Evolutionary conservation across 1,140 invertebrate genomes (phyloP).

Genomic region (Cephus cinctus): DNA sequence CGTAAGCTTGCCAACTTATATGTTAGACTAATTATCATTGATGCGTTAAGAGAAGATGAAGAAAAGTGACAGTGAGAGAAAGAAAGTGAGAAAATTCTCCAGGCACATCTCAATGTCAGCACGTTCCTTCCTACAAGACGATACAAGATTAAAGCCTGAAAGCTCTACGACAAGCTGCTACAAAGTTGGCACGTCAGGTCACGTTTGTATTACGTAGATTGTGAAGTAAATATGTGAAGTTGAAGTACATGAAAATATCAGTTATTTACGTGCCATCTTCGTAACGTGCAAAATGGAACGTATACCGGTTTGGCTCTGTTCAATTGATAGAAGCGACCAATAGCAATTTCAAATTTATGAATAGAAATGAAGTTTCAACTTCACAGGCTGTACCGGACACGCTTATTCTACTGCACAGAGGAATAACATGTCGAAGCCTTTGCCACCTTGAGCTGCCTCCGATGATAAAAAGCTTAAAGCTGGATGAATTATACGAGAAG

Average conservation of each 20-base stretch:
- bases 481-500: conserved; percentile 1
- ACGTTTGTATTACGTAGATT: too few species aligned
- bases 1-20: conserved; percentile 1
- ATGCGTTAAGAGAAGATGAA: neutral
- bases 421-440: conserved; percentile 1
- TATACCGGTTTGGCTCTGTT: too few species aligned
- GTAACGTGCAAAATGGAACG: too few species aligned
- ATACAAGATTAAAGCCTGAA: neutral
- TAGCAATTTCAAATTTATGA: neutral
- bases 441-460: neutral
- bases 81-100: conserved; percentile 1
- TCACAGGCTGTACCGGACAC: neutral
- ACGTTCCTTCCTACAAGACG: conserved; percentile 2
- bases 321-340: neutral
- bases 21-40: conserved; percentile 5
- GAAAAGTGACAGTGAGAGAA: neutral
- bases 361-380: neutral
- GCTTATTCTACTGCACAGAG: neutral
- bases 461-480: conserved; percentile 4
- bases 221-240: too few species aligned
- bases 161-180: conserved; percentile 1
- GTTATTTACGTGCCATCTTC: neutral
- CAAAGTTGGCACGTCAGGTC: too few species aligned
- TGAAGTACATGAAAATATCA: neutral
- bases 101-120: neutral